A percentile compares a stretch with the other conserved stretches of the same genome.
These are phyloP conservation scores for Hylyphantes graminicola DNA, from an alignment of 1,140 invertebrate genomes.

Conservation along the genomic window DNA sequence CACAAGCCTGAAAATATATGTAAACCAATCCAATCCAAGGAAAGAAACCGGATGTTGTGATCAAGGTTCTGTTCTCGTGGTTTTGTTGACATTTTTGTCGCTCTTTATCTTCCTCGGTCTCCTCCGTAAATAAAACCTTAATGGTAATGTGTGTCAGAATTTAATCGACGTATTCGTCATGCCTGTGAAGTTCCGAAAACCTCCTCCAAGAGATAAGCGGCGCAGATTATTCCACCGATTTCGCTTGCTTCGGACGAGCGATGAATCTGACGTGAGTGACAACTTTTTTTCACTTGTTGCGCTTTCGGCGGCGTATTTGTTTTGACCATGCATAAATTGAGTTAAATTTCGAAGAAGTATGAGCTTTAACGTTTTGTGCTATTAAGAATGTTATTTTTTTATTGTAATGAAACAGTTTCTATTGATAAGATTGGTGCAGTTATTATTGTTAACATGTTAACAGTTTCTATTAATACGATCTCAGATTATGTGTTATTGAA, in stretches of 20 bases:
- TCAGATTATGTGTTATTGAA: no score
- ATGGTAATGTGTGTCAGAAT: neutral
- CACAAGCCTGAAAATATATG: no score
- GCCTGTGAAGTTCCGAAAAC: neutral
- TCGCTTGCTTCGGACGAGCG: slow-evolving; percentile 6
- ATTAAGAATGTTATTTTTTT: no score
- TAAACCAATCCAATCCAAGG: no score
- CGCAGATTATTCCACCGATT: slow-evolving; percentile 19
- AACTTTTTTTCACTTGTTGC: neutral
- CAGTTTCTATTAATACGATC: no score
- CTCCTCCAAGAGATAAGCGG: neutral
- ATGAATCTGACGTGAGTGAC: slow-evolving; percentile 29
- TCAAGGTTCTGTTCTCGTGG: neutral
- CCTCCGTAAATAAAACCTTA: neutral
- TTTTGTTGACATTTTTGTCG: neutral
- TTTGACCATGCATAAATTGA: no score
- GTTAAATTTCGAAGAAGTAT: no score
- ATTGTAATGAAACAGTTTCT: no score
- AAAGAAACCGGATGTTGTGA: slow-evolving; percentile 17
- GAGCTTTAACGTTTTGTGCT: no score
- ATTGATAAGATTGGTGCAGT: no score
- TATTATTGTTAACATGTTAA: no score
- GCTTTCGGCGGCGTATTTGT: no score
- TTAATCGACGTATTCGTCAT: neutral
- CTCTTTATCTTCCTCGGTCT: neutral